Evolutionary conservation across 2,888 invertebrate genomes (phyloP).

Genomic region (Acanthococcus lagerstroemiae): DNA sequence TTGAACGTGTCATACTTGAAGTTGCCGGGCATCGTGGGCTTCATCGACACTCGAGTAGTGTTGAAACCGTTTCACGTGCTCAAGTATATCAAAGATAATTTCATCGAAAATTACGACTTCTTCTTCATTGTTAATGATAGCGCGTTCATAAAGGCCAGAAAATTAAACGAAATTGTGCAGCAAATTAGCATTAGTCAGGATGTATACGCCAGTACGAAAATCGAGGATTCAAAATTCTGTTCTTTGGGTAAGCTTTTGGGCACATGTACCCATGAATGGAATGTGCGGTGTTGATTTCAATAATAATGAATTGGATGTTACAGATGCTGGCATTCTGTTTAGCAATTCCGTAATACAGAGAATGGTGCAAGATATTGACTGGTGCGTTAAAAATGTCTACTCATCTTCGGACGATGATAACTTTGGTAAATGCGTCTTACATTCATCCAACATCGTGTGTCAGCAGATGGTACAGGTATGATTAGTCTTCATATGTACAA

Average conservation of each 20-base stretch:
- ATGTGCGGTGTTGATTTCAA: conserved; percentile 1
- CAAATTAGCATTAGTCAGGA: conserved; percentile 74
- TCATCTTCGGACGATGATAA: conserved; percentile 75
- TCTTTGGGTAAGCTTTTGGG: conserved; percentile 49
- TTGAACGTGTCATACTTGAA: conserved; percentile 40
- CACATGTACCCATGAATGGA: conserved; percentile 39
- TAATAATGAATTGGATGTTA: conserved; percentile 40
- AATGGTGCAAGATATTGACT: conserved; percentile 68
- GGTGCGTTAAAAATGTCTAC: conserved; percentile 79
- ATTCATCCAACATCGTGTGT: conserved; percentile 58
- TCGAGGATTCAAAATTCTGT: conserved; percentile 53
- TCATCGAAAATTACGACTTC: conserved; percentile 81
- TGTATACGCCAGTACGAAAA: conserved; percentile 66
- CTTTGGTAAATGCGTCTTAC: conserved; percentile 73
- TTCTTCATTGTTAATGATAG: conserved; percentile 79
- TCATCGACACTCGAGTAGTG: conserved; percentile 66
- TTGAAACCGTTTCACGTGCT: conserved; percentile 77
- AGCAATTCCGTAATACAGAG: conserved; percentile 76
- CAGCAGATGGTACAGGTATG: conserved; percentile 47
- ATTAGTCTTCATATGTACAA: background rate
- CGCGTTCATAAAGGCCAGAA: conserved; percentile 72
- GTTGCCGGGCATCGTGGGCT: conserved; percentile 67
- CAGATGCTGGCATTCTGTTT: conserved; percentile 75
- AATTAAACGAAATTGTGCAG: conserved; percentile 58
- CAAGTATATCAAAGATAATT: conserved; percentile 82